Evolutionary conservation across 2,888 invertebrate genomes (phyloP), one percentile per base, ranked within the genome.

Genomic region (Euzetes globulus): DNA sequence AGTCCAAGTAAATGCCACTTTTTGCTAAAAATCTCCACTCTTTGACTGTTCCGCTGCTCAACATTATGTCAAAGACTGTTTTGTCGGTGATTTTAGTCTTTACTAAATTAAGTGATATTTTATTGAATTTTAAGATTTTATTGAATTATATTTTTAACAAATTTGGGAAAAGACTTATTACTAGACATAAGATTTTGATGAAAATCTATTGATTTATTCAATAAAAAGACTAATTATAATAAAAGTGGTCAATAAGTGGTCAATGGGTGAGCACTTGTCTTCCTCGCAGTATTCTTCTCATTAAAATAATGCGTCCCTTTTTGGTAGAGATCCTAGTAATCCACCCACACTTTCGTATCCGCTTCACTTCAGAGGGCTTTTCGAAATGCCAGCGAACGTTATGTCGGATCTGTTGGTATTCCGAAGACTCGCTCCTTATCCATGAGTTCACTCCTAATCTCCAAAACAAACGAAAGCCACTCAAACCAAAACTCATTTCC

Each of bases 201-300:
- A 60, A 60, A 60, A 60, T 15, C 29, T 13, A 60, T n/a, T 41
- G 41, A 41, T 37, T 65, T 29, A 27, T 70, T 70, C 33, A 22
- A 70, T 70, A 9, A 70, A 37, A 22, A 70, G n/a, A 33, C 11
- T 9, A 22, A 22, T 25, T 22, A 9, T 17, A 47, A 41, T 22
- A 13, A 33, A 33, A 33, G 4, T 4, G 9, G 5, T 33, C 33
- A 33, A 33, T 33, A 9, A 29, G 11, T 29, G 19, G 3, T 83
- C 84, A 91, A 83, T 92, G 91, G 17, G 87, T 84, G 41, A 90
- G 82, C 15, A 88, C 87, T 82, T 86, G 86, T 83, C 87, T 85
- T 76, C 91, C 91, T 84, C 90, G 91, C 1, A 92, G 84, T 78
- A 91, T 86, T 78, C 90, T 86, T 79, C 89, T 86, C 90, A 91